Evolutionary conservation across 2,888 invertebrate genomes (phyloP), one percentile per base, ranked within the genome.

Genomic region (Epistrophe eligans): DNA sequence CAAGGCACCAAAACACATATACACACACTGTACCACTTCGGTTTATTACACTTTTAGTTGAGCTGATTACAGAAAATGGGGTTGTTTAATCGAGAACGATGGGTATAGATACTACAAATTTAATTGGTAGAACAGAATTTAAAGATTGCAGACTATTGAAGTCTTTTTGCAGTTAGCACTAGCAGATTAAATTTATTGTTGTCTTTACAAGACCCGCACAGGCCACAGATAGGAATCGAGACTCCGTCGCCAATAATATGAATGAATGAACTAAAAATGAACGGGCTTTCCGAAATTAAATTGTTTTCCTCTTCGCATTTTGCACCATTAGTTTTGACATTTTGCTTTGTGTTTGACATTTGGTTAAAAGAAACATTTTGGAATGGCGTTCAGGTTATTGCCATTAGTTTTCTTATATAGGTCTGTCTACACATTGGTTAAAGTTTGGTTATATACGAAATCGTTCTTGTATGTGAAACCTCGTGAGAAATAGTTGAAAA

Each of bases 261-360:
- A 55, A 52, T 45, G 45, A 77, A 77, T 81, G 73, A 85, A 81
- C 81, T 81, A 17, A 73, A 81, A 80, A 80, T 62, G 76, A 84
- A 84, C 15, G 8, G 11, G 7, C 19, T 40, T 35, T 38, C 11
- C 24, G 5, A 28, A 52, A 10, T 13, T 32, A 28, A 73, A 52
- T 60, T 62, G 52, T 77, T 72, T 77, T 72, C 71, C 24, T 43
- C 50, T 43, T 71, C 60, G 32, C 3, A 45, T 45, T 48, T 15
- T 19, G 35, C 11, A 13, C 7, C 15, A 35, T 45, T 11, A 1
- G 4, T 32, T 77, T 81, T 81, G 81, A 81, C 84, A 64, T 17
- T 73, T 77, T 52, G 8, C 35, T 58, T 71, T 80, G 17, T 19
- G 13, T 2, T 17, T 80, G 76, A 58, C 79, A 66, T 80, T 79